Conservation (phyloP, 2,888 invertebrate genomes). For the Epsilonema sp. region DNA sequence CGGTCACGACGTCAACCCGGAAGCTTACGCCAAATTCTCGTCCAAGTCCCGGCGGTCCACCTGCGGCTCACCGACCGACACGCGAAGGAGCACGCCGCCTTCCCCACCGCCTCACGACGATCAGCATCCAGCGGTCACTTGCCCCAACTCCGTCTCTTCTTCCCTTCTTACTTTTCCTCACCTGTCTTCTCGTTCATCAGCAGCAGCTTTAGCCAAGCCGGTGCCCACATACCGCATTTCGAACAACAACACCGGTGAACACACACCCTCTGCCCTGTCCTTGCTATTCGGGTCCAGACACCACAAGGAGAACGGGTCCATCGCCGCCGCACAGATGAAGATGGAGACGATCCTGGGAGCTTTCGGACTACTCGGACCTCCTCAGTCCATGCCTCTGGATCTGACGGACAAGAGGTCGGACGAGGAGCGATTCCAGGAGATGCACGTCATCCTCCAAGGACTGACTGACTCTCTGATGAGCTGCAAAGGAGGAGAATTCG, state of each 20-base stretch:
- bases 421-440: constrained; percentile 2
- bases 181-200: too few species aligned
- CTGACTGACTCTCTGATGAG: background rate
- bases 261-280: too few species aligned
- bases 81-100: background rate
- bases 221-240: background rate
- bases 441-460: background rate
- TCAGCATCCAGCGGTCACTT: too few species aligned
- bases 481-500: constrained; percentile 4
- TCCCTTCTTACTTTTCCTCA: too few species aligned
- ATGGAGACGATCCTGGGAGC: too few species aligned
- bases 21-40: background rate
- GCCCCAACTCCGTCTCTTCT: background rate
- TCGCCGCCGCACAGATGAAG: background rate
- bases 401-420: background rate
- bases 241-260: background rate
- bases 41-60: background rate
- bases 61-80: background rate
- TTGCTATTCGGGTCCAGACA: too few species aligned
- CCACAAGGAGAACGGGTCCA: background rate
- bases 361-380: background rate
- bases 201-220: too few species aligned
- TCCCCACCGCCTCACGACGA: too few species aligned
- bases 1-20: constrained; percentile 9
- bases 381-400: background rate